These are phyloP conservation scores for Neotragus pygmaeus DNA, from an alignment of 2,113 vertebrate genomes.

Conservation along the genomic window DNA sequence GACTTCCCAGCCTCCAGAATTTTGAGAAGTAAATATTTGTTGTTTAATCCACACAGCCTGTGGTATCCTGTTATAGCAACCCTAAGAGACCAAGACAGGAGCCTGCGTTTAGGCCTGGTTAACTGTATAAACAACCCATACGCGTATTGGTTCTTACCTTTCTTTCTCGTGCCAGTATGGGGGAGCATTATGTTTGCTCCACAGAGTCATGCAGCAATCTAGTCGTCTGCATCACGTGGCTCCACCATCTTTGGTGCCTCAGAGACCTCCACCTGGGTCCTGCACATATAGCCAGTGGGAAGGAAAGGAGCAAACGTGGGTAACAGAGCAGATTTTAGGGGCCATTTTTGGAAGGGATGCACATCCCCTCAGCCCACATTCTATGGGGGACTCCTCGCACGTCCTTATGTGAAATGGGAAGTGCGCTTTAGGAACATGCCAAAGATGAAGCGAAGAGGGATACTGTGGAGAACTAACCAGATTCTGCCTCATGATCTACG, in stretches of 20 bases:
- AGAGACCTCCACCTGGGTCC: neutral
- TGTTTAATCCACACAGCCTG: neutral
- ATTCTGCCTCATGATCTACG: neutral
- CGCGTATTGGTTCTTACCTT: neutral
- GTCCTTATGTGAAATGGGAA: neutral
- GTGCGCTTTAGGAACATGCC: neutral
- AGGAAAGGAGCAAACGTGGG: neutral
- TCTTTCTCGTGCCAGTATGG: neutral
- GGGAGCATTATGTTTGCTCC: neutral
- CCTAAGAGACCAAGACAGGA: neutral
- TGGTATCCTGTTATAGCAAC: neutral
- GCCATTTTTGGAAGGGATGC: neutral
- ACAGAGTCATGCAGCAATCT: neutral
- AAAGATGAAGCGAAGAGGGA: neutral
- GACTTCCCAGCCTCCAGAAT: neutral
- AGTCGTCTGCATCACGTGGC: accelerated
- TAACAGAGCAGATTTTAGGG: neutral
- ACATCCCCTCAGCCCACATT: neutral
- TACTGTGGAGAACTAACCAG: neutral
- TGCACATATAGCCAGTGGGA: neutral
- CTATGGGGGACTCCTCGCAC: neutral
- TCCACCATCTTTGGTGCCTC: neutral
- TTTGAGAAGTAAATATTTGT: neutral
- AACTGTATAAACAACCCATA: neutral
- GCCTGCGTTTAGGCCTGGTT: neutral